Evolutionary conservation across 1,140 invertebrate genomes (phyloP).

Genomic region (Callitettix versicolor): DNA sequence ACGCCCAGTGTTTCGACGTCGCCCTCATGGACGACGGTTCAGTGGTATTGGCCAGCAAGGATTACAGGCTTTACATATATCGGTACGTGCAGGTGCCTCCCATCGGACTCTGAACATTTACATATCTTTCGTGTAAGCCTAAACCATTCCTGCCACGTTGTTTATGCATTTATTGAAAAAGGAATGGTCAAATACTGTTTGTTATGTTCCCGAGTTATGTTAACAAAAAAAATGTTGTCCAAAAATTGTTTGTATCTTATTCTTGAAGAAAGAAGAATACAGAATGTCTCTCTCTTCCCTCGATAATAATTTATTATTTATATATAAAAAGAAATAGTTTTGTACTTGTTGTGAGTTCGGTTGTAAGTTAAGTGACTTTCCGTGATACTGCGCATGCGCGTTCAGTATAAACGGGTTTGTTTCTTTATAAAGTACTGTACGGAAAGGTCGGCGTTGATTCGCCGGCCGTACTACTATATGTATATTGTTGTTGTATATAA

Average conservation of each 20-base stretch:
- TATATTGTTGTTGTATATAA: slow-evolving; percentile 14
- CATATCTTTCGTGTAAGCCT: slow-evolving; percentile 7
- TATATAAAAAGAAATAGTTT: slow-evolving; percentile 5
- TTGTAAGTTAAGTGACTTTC: slow-evolving; percentile 8
- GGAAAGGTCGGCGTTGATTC: neutral
- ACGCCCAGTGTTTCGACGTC: slow-evolving; percentile 99
- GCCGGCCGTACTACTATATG: neutral
- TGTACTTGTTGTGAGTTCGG: slow-evolving; percentile 12
- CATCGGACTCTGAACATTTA: slow-evolving; percentile 48
- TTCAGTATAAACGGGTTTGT: neutral
- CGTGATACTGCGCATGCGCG: neutral
- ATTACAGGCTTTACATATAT: slow-evolving; percentile 98
- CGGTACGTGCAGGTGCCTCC: slow-evolving; percentile 85
- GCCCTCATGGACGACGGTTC: slow-evolving; percentile 99
- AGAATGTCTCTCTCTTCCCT: slow-evolving; percentile 4
- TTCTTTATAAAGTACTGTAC: neutral
- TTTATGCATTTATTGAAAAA: slow-evolving; percentile 15
- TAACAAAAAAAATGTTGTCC: neutral
- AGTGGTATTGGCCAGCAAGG: slow-evolving; percentile 96
- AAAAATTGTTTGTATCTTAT: slow-evolving; percentile 8
- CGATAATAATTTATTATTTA: slow-evolving; percentile 12
- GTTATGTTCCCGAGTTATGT: slow-evolving; percentile 15
- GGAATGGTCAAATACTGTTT: slow-evolving; percentile 13
- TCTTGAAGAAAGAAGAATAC: neutral
- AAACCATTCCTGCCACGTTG: slow-evolving; percentile 18